Percentiles rank a stretch among this genome's conserved stretches.
phyloP scores from a whole-genome alignment of 2,797 vertebrate genomes.

The Hybognathus amarus region DNA sequence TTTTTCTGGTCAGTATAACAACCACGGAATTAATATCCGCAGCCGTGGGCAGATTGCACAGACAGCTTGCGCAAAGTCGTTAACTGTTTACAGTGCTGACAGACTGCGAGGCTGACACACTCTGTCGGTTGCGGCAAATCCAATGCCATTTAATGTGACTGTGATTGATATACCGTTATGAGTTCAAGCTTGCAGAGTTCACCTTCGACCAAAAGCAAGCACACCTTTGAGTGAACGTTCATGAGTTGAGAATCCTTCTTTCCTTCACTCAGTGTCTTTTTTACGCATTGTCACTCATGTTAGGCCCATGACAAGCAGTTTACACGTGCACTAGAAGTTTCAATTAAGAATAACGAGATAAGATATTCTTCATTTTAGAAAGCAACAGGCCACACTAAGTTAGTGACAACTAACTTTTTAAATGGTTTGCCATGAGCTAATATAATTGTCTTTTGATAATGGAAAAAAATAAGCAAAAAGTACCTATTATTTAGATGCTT shows the following conservation, averaged over 20 bases:
- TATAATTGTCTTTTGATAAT: background rate
- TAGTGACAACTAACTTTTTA: background rate
- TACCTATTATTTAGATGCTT: background rate
- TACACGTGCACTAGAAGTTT: constrained; percentile 8
- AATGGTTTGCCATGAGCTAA: background rate
- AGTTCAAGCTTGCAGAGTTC: constrained; percentile 29
- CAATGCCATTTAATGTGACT: constrained; percentile 46
- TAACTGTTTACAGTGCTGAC: constrained; percentile 38
- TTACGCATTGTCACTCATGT: constrained; percentile 24
- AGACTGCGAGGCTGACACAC: constrained; percentile 21
- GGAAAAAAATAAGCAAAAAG: background rate
- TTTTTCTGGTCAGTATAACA: constrained; percentile 35
- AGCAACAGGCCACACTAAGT: constrained; percentile 3
- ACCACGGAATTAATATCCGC: constrained; percentile 1
- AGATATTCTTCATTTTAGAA: background rate
- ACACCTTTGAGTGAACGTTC: constrained; percentile 4
- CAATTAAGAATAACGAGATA: background rate
- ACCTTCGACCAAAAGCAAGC: constrained; percentile 31
- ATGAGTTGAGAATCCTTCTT: background rate
- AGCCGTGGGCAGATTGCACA: constrained; percentile 26
- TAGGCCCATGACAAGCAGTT: constrained; percentile 24
- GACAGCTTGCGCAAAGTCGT: constrained; percentile 43
- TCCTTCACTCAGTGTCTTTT: constrained; percentile 24
- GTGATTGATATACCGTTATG: constrained; percentile 30
- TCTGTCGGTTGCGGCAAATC: constrained; percentile 27